Conservation (phyloP, 1,140 invertebrate species). For the Tetraneura akinire region DNA sequence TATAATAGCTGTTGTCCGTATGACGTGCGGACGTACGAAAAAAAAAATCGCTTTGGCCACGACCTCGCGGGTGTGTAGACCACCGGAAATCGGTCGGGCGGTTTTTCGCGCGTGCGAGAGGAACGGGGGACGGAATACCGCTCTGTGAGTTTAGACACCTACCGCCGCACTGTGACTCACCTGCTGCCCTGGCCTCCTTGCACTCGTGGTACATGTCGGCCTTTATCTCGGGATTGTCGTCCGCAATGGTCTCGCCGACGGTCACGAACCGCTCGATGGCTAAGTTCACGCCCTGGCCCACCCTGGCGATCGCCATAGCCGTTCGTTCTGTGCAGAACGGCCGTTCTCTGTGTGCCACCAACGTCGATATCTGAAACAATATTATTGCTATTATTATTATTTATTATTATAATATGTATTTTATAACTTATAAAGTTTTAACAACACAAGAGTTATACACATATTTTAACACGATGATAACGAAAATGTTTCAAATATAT, state of each 20-base stretch:
- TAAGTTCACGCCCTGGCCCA: constrained; percentile 92
- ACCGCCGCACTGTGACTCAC: constrained; percentile 61
- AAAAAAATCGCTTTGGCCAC: too few relatives aligned
- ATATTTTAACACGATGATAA: too few relatives aligned
- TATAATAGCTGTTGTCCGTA: too few relatives aligned
- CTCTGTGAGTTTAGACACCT: background rate
- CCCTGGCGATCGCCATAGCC: constrained; percentile 78
- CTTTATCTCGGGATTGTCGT: constrained; percentile 95
- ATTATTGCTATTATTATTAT: too few relatives aligned
- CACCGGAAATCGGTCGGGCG: too few relatives aligned
- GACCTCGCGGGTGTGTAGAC: too few relatives aligned
- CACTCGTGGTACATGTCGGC: constrained; percentile 92
- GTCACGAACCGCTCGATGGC: constrained; percentile 97
- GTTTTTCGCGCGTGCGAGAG: background rate
- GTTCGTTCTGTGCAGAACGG: constrained; percentile 61
- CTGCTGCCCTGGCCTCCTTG: constrained; percentile 91
- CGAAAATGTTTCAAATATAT: too few relatives aligned
- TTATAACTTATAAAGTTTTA: too few relatives aligned
- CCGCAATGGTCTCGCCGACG: constrained; percentile 96
- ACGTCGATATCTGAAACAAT: constrained; percentile 84
- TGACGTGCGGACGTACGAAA: too few relatives aligned
- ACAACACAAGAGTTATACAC: too few relatives aligned
- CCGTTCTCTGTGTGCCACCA: constrained; percentile 68
- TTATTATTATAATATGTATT: too few relatives aligned
- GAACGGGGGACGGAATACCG: background rate